Conservation (phyloP, 2,797 vertebrate species). For the Brotula barbata region DNA sequence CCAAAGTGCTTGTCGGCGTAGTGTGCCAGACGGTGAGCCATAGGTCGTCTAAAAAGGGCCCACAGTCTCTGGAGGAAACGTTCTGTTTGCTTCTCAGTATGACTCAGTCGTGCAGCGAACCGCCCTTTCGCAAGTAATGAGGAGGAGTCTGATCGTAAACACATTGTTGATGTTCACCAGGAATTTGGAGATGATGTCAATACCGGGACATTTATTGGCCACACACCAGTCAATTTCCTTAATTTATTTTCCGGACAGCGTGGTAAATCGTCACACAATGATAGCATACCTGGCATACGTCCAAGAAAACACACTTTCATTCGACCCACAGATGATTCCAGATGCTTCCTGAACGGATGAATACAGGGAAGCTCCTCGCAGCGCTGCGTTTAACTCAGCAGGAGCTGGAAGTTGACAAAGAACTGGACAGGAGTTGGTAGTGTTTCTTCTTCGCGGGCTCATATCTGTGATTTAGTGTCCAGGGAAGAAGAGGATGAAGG, state of each 20-base stretch:
- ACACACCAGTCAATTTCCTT: conserved; percentile 62
- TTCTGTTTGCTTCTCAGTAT: conserved; percentile 4
- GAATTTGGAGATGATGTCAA: conserved; percentile 71
- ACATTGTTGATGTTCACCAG: conserved; percentile 51
- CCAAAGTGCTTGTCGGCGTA: no score
- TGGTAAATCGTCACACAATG: conserved; percentile 66
- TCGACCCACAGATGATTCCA: conserved; percentile 74
- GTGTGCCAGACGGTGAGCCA: no score
- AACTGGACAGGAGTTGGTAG: conserved; percentile 58
- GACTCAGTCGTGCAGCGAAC: conserved; percentile 5
- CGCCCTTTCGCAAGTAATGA: conserved; percentile 28
- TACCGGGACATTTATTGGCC: conserved; percentile 67
- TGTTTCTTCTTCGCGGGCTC: conserved; percentile 53
- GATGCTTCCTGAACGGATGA: conserved; percentile 83
- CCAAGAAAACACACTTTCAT: conserved; percentile 60
- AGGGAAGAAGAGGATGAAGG: conserved; percentile 58
- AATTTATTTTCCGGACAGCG: conserved; percentile 65
- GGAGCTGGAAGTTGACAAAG: conserved; percentile 68
- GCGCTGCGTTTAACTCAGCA: conserved; percentile 65
- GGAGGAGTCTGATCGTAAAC: conserved; percentile 51
- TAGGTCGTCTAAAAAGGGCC: neutral
- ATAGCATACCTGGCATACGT: conserved; percentile 70
- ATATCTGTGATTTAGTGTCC: conserved; percentile 69
- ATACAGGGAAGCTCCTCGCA: conserved; percentile 69
- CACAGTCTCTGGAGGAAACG: neutral